Conservation (phyloP, 2,888 invertebrate genomes). For the Philereme transversata region DNA sequence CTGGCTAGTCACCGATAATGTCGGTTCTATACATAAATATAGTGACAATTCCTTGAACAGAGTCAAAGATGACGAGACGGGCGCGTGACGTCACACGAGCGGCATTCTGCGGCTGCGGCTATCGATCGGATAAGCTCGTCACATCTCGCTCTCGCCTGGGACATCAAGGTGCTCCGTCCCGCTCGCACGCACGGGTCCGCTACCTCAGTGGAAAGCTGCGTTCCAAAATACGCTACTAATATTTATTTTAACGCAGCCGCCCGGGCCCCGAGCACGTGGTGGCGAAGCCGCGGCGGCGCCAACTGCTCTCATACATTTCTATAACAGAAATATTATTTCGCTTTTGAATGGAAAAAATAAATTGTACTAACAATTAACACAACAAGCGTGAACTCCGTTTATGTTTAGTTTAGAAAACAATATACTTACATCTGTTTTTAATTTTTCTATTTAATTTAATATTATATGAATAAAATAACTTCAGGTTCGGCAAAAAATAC, state of each 20-base stretch:
- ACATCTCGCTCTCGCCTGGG: constrained; percentile 64
- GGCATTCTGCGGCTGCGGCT: constrained; percentile 83
- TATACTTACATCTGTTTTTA: too few species aligned
- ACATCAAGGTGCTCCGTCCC: constrained; percentile 47
- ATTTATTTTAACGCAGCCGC: constrained; percentile 82
- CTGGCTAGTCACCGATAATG: constrained; percentile 40
- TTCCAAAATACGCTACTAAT: constrained; percentile 81
- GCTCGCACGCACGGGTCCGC: constrained; percentile 58
- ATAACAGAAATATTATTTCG: not conserved
- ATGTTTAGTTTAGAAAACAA: too few species aligned
- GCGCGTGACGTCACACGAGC: constrained; percentile 79
- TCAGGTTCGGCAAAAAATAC: too few species aligned
- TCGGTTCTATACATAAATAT: constrained; percentile 63
- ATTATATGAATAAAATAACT: too few species aligned
- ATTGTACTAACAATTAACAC: too few species aligned
- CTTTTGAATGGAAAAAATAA: too few species aligned
- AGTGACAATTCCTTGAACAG: constrained; percentile 79
- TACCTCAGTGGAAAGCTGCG: constrained; percentile 71
- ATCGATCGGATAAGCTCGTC: constrained; percentile 77
- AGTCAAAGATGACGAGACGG: constrained; percentile 82
- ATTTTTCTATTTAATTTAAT: too few species aligned
- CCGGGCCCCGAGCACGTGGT: constrained; percentile 73
- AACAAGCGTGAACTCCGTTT: too few species aligned
- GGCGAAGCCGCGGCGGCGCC: constrained; percentile 28
- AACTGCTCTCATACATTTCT: constrained; percentile 4